phyloP scores from a whole-genome alignment of 1,140 invertebrate genomes.

The Drepana arcuata region DNA sequence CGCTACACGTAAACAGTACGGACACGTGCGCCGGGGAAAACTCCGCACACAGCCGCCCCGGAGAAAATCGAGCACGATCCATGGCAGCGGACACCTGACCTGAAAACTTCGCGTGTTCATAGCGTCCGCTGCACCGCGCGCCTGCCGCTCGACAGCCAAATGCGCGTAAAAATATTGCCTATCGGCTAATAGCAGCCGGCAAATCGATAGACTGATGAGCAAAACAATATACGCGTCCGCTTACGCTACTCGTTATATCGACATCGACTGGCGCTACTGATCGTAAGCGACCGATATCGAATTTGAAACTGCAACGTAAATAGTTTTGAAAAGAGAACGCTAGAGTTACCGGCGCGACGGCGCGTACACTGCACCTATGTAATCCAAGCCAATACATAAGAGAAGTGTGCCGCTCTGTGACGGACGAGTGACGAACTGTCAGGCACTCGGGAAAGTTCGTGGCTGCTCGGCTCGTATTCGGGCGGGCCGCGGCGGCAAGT shows the following conservation, averaged over 20 bases:
- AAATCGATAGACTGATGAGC: constrained; percentile 20
- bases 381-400: constrained; percentile 49
- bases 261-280: too few relatives aligned
- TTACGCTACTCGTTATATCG: too few relatives aligned
- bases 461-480: constrained; percentile 21
- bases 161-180: constrained; percentile 18
- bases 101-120: not conserved
- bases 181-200: constrained; percentile 8
- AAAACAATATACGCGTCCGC: too few relatives aligned
- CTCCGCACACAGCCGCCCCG: constrained; percentile 13
- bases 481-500: constrained; percentile 17
- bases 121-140: constrained; percentile 4
- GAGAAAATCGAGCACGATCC: constrained; percentile 1
- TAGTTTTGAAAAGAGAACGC: constrained; percentile 36
- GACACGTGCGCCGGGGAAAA: constrained; percentile 37
- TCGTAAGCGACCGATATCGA: constrained; percentile 17
- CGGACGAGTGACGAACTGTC: constrained; percentile 59
- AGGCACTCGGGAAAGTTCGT: constrained; percentile 38
- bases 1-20: constrained; percentile 44
- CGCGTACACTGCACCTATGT: constrained; percentile 53
- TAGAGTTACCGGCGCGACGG: constrained; percentile 37
- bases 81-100: constrained; percentile 7
- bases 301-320: constrained; percentile 29
- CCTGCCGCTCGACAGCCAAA: constrained; percentile 8
- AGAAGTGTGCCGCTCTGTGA: constrained; percentile 50